These are phyloP conservation scores for Paedocypris sp. DNA, from an alignment of 2,113 vertebrate genomes.

Conservation along the genomic window DNA sequence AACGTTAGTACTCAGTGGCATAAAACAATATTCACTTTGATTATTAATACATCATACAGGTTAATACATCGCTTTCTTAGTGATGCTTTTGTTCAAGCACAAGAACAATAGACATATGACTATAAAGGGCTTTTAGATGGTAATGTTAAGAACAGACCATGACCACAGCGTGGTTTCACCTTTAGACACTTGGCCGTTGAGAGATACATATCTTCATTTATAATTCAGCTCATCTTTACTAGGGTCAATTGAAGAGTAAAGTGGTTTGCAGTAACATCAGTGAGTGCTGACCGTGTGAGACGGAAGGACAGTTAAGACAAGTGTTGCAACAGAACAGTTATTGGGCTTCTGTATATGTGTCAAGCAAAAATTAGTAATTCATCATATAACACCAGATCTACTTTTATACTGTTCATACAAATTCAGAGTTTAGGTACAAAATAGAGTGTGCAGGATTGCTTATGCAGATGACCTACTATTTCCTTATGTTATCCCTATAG, in stretches of 20 bases:
- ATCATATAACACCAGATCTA: slow-evolving; percentile 3
- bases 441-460: no score
- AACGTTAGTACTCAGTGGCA: no score
- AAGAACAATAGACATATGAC: slow-evolving; percentile 49
- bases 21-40: no score
- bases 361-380: not conserved
- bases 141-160: slow-evolving; percentile 42
- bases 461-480: no score
- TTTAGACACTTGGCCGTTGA: slow-evolving; percentile 57
- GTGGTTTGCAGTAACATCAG: slow-evolving; percentile 15
- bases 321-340: slow-evolving; percentile 22
- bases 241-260: slow-evolving; percentile 57
- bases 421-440: no score
- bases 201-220: slow-evolving; percentile 57
- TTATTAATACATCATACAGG: slow-evolving; percentile 48
- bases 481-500: no score
- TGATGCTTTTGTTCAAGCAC: slow-evolving; percentile 48
- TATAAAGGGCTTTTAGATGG: slow-evolving; percentile 22
- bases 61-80: slow-evolving; percentile 50
- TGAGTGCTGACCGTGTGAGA: not conserved
- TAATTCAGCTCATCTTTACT: slow-evolving; percentile 70
- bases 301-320: slow-evolving; percentile 20
- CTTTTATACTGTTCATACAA: no score
- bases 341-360: slow-evolving; percentile 21
- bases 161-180: slow-evolving; percentile 62